Evolutionary conservation across 37 sponge, comb jelly and placozoan genomes (phyloP), one percentile per base, ranked within the genome.

Genomic region (Beroe forskalii): DNA sequence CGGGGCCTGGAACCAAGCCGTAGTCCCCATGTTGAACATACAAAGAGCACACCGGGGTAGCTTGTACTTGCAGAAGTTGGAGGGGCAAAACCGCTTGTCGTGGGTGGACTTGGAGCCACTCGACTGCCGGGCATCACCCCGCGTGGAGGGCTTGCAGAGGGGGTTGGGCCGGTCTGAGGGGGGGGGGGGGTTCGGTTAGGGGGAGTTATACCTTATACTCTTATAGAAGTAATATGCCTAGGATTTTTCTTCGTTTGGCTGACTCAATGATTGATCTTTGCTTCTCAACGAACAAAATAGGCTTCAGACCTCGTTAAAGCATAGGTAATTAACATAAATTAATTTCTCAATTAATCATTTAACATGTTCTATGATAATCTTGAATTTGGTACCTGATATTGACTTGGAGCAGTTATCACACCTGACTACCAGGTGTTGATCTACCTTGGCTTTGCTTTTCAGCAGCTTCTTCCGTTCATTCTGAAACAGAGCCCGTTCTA

Each of bases 21-120:
- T 80, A 24, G 86, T 80, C 43, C 86, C 86, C 48, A 80, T 6
- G 30, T 80, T 32, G 55, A 42, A 80, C 86, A 80, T 80, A 25
- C 86, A 80, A 9, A 80, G 55, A 41, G 86, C 44, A 25, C 86
- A 80, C 48, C 86, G 86, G 37, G 86, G 86, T 6, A 80, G 40
- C 31, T 23, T 41, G 8, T 35, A n/a, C 55, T 80, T 80, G 30
- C 86, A 80, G 86, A 42, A 44, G 9, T 41, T 80, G 24, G 86
- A 80, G 27, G 55, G 55, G 27, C 86, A 80, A 37, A 80, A 80
- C 86, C 86, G 40, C 48, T 80, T 80, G 22, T 80, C 86, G 30
- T 69, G 72, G 2, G 72, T 69, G 17, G 28, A 19, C 17, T 69
- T 69, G 4, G 72, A 69, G 38, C 19, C 35, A 17, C 12, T 28